A percentile compares a stretch with the other conserved stretches of the same genome.
phyloP scores from a whole-genome alignment of 2,888 invertebrate species.

The Eudemis profundana region DNA sequence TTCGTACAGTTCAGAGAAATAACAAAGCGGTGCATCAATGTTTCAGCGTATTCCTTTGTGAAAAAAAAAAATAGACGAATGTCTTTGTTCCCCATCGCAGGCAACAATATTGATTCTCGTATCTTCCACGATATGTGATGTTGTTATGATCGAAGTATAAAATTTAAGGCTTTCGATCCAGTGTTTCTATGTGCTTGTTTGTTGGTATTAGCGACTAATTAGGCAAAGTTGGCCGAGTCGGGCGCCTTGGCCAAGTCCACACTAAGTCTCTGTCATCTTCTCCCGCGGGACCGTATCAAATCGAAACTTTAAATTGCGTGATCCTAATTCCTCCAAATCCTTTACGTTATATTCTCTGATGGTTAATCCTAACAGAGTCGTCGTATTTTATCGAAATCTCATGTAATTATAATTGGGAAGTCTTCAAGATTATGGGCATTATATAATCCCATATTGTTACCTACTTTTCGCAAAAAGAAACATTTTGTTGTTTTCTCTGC shows the following conservation, averaged over 20 bases:
- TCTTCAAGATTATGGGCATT: neutral
- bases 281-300: conserved; percentile 52
- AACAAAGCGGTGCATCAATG: too few species aligned
- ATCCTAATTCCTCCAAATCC: conserved; percentile 40
- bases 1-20: too few species aligned
- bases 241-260: conserved; percentile 56
- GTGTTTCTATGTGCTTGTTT: conserved; percentile 52
- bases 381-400: neutral
- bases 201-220: conserved; percentile 72
- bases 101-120: neutral
- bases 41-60: too few species aligned
- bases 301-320: conserved; percentile 44
- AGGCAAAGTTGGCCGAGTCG: conserved; percentile 65
- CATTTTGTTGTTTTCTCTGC: too few species aligned
- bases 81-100: too few species aligned
- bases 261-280: conserved; percentile 57
- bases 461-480: too few species aligned
- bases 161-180: conserved; percentile 57
- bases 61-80: too few species aligned
- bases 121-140: too few species aligned
- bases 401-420: neutral
- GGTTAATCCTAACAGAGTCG: conserved; percentile 3
- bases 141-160: too few species aligned
- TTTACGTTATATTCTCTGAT: conserved; percentile 30
- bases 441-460: too few species aligned